phyloP scores from a whole-genome alignment of 2,888 invertebrate species.

The Stramonita haemastoma region DNA sequence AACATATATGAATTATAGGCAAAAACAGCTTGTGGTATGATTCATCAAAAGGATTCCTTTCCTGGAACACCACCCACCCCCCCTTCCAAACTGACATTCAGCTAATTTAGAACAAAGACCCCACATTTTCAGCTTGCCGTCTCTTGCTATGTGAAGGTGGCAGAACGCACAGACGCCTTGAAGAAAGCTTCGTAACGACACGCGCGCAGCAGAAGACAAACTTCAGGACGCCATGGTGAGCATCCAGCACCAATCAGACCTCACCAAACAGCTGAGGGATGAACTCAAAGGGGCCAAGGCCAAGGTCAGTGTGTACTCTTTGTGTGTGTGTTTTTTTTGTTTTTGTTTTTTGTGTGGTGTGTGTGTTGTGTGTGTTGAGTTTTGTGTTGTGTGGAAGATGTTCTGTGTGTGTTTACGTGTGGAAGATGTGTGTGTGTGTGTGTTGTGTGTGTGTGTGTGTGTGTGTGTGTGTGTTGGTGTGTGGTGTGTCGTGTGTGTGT shows the following conservation, averaged over 20 bases:
- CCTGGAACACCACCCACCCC: too few species aligned
- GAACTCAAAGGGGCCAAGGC: conserved; percentile 65
- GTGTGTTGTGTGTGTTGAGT: neutral
- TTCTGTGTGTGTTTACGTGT: neutral
- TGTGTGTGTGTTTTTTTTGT: conserved; percentile 1
- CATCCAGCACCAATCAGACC: conserved; percentile 71
- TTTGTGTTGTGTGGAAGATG: neutral
- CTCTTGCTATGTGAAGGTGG: conserved; percentile 59
- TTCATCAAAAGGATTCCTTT: too few species aligned
- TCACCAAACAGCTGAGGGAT: conserved; percentile 70
- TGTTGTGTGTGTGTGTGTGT: neutral
- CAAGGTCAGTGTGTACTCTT: conserved; percentile 52
- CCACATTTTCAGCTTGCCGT: neutral
- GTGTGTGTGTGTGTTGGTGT: neutral
- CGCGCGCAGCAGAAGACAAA: conserved; percentile 72
- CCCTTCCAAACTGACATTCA: too few species aligned
- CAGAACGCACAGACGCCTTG: conserved; percentile 72
- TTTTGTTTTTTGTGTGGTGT: neutral
- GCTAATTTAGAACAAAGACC: too few species aligned
- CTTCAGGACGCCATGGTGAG: conserved; percentile 69
- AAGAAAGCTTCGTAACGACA: conserved; percentile 69
- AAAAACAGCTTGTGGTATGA: too few species aligned
- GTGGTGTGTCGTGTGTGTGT: neutral
- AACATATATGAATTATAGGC: too few species aligned
- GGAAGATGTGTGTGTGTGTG: neutral